phyloP scores from a whole-genome alignment of 2,113 vertebrate genomes.

The Orthonyx spaldingii region DNA sequence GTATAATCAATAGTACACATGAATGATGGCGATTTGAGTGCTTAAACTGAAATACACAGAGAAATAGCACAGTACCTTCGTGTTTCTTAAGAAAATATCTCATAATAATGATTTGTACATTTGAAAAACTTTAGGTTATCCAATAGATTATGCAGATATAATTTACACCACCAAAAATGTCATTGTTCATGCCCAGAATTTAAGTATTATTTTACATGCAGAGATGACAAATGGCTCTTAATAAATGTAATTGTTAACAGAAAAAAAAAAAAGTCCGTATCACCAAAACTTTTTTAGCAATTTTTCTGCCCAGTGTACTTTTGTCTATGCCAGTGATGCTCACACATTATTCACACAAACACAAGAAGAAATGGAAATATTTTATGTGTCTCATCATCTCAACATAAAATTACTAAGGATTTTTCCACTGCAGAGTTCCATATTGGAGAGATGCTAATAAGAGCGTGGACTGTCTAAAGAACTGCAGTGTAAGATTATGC shows the following conservation, averaged over 20 bases:
- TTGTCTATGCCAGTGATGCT: neutral
- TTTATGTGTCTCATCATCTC: neutral
- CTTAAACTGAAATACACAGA: neutral
- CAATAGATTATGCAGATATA: neutral
- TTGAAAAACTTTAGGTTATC: neutral
- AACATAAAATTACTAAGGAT: neutral
- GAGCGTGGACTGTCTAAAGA: neutral
- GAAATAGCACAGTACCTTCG: neutral
- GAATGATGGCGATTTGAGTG: neutral
- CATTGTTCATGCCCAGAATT: neutral
- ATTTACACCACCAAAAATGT: neutral
- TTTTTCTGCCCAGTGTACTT: neutral
- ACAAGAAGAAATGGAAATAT: neutral
- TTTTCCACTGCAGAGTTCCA: neutral
- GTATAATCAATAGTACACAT: neutral
- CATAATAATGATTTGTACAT: neutral
- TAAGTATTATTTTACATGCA: neutral
- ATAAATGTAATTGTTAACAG: neutral
- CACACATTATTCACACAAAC: neutral
- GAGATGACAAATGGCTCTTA: neutral
- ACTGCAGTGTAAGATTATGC: neutral
- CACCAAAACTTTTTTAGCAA: neutral
- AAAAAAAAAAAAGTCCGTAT: neutral
- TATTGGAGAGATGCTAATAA: neutral
- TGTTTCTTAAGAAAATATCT: neutral